Percentiles rank a stretch among this genome's conserved stretches.
Conservation (phyloP, 2,797 vertebrate species). For the Pyrrhura leucotis region DNA sequence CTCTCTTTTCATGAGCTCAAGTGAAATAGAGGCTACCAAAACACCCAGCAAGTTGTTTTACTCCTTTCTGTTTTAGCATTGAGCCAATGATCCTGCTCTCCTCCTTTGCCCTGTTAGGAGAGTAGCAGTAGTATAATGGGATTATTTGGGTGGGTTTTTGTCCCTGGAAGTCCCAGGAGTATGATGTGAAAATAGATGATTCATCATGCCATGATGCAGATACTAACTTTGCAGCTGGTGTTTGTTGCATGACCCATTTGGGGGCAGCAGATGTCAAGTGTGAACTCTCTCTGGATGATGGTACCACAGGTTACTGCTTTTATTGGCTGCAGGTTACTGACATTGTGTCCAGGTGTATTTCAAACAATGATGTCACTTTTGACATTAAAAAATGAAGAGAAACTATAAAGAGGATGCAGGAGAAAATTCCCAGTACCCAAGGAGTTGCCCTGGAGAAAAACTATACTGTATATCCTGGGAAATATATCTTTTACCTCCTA, state of each 20-base stretch:
- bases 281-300: not conserved
- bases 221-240: not conserved
- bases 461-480: not conserved
- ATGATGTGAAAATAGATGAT: accelerated
- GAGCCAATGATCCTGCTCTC: not conserved
- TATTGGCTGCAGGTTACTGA: not conserved
- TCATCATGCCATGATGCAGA: not conserved
- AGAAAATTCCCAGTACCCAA: not conserved
- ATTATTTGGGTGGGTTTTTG: not conserved
- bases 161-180: not conserved
- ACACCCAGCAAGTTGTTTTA: not conserved
- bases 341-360: not conserved
- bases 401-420: not conserved
- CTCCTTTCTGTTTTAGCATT: not conserved
- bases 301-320: not conserved
- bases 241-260: not conserved
- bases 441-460: not conserved
- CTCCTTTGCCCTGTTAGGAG: not conserved
- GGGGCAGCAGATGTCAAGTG: not conserved
- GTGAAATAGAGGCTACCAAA: not conserved
- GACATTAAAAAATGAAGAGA: not conserved
- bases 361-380: not conserved
- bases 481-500: not conserved
- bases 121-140: not conserved
- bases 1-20: not conserved